A percentile compares a stretch with the other conserved stretches of the same genome.
Evolutionary conservation across 2,888 invertebrate genomes (phyloP).

Genomic region (Panzeria rudis): DNA sequence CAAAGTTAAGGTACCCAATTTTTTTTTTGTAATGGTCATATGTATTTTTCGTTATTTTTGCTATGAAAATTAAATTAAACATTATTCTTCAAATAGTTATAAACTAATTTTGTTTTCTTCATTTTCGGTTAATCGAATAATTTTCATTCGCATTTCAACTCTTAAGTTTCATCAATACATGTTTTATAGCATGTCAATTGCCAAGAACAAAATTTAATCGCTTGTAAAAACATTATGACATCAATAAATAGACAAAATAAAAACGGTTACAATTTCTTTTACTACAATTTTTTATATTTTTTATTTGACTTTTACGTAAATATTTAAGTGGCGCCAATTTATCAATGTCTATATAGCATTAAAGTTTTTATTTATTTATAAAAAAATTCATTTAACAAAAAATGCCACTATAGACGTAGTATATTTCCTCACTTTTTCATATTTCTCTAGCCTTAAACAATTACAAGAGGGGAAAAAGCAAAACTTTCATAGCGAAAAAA

Average conservation of each 20-base stretch:
- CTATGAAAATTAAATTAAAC: not conserved
- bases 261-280: slow-evolving; percentile 31
- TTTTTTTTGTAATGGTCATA: too few relatives aligned
- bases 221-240: slow-evolving; percentile 61
- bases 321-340: slow-evolving; percentile 57
- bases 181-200: slow-evolving; percentile 58
- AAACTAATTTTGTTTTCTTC: not conserved
- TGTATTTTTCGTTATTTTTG: too few relatives aligned
- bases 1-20: too few relatives aligned
- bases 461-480: not conserved
- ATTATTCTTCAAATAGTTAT: not conserved
- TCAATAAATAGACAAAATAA: slow-evolving; percentile 46
- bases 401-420: not conserved
- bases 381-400: slow-evolving; percentile 10
- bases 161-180: slow-evolving; percentile 34
- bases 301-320: slow-evolving; percentile 15
- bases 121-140: not conserved
- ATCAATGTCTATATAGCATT: slow-evolving; percentile 45
- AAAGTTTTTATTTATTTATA: slow-evolving; percentile 16
- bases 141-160: not conserved
- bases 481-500: not conserved
- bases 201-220: slow-evolving; percentile 60
- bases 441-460: slow-evolving; percentile 6
- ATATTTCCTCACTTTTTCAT: not conserved
- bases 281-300: not conserved